Evolutionary conservation across 2,797 vertebrate species (phyloP).

Genomic region (Graptemys geographica): DNA sequence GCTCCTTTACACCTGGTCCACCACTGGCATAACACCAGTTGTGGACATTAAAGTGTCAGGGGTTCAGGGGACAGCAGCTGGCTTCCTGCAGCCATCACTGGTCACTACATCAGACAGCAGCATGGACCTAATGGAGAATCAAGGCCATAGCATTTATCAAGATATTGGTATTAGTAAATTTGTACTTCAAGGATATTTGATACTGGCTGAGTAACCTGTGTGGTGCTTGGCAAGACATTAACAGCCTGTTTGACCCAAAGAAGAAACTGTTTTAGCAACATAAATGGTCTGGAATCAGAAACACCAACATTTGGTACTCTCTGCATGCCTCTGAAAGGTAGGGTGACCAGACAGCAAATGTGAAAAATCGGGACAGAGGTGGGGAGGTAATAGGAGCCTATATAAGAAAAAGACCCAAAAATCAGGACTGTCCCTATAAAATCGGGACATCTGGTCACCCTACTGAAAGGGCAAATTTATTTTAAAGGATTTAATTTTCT

Average conservation of each 20-base stretch:
- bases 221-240: neutral
- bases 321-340: neutral
- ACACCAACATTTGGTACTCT: fast-evolving
- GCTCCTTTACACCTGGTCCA: neutral
- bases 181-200: neutral
- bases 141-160: neutral
- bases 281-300: neutral
- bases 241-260: neutral
- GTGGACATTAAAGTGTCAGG: neutral
- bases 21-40: neutral
- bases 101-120: neutral
- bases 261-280: neutral
- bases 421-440: too few relatives aligned
- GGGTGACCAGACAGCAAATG: too few relatives aligned
- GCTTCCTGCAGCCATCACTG: neutral
- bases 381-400: too few relatives aligned
- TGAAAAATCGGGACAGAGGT: too few relatives aligned
- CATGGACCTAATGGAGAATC: neutral
- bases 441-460: too few relatives aligned
- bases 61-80: neutral
- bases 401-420: too few relatives aligned
- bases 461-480: neutral
- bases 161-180: neutral
- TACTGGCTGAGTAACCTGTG: neutral
- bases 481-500: neutral